Base-by-base conservation (phyloP, 37 sponge, comb jelly and placozoan genomes). In the Mnemiopsis leidyi region DNA sequence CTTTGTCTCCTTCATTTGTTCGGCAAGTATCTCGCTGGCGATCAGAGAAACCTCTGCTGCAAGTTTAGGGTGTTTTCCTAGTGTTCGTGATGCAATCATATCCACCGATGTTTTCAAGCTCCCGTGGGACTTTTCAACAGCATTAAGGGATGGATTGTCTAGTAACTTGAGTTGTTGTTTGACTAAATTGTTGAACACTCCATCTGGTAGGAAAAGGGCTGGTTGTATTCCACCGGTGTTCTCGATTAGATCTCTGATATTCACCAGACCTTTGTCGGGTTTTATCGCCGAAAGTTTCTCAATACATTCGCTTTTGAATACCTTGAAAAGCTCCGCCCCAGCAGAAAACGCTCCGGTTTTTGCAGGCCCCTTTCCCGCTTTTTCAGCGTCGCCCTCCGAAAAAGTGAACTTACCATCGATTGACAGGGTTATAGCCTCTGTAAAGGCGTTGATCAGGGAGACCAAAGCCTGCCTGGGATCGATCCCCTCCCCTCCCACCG, bases 171-270 rank as follows among this genome's bases (percentile, higher is more conserved):
- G 95, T 92, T 99, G 99, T 69, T 95, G 93, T 93, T 96, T 96
- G 31, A 99, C 97, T 31, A 99, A 92, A 48, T 96, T 94, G 76
- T 99, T 97, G 93, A 99, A 99, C 30, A 97, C 97, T 82, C 96
- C 95, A 73, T 99, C 99, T 0, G 97, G 97, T 24, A 99, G 95
- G 85, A 97, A 99, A 34, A 99, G 95, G 31, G 97, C 95, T n/a
- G 97, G 95, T 38, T 97, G 75, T 0, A 97, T 96, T 20, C 96
- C 97, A 32, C 92, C 93, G 32, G 97, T 96, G 68, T 98, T 97
- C 68, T 93, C 94, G 71, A 98, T 98, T 36, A 96, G 96, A 38
- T 94, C 94, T 21, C 95, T 94, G 36, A 98, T 93, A 76, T 98
- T 97, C 0, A 95, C 69, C 23, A 82, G 93, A 0, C 38, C 93